These are phyloP conservation scores for Drosophila virilis DNA, from an alignment of 1,140 invertebrate species.

Conservation along the genomic window DNA sequence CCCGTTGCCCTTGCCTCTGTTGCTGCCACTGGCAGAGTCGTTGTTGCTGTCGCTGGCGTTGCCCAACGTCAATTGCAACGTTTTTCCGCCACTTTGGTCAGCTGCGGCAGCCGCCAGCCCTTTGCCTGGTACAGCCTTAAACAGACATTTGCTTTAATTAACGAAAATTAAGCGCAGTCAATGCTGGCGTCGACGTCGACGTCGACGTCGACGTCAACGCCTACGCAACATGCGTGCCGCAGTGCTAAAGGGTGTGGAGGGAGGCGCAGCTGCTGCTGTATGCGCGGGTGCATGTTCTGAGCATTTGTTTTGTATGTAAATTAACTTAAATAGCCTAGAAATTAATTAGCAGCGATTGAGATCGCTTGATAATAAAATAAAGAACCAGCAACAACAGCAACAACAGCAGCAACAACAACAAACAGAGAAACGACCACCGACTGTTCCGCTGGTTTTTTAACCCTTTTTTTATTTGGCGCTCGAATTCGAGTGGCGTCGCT, in stretches of 20 bases:
- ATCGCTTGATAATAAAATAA: conserved; percentile 66
- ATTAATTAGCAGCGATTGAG: conserved; percentile 83
- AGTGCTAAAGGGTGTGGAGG: neutral
- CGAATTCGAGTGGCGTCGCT: conserved; percentile 8
- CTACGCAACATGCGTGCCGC: conserved; percentile 43
- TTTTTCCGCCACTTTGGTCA: conserved; percentile 57
- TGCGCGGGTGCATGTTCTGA: conserved; percentile 60
- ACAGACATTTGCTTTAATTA: conserved; percentile 77
- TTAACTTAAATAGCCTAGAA: conserved; percentile 82
- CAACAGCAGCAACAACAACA: conserved; percentile 22
- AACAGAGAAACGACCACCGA: conserved; percentile 60
- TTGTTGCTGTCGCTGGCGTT: conserved; percentile 3
- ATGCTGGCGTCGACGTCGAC: conserved; percentile 35
- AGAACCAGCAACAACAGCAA: conserved; percentile 47
- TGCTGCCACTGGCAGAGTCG: neutral
- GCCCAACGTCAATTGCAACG: conserved; percentile 51
- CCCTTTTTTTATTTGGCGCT: conserved; percentile 55
- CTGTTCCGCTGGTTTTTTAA: conserved; percentile 57
- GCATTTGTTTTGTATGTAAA: conserved; percentile 74
- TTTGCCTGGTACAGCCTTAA: conserved; percentile 13
- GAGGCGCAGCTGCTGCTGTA: neutral
- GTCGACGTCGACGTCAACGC: conserved; percentile 24
- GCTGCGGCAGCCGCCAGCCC: neutral
- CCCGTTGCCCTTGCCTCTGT: neutral
- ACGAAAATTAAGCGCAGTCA: conserved; percentile 66